Base-by-base conservation (phyloP, 2,797 vertebrate genomes). In the Poecile montanus region DNA sequence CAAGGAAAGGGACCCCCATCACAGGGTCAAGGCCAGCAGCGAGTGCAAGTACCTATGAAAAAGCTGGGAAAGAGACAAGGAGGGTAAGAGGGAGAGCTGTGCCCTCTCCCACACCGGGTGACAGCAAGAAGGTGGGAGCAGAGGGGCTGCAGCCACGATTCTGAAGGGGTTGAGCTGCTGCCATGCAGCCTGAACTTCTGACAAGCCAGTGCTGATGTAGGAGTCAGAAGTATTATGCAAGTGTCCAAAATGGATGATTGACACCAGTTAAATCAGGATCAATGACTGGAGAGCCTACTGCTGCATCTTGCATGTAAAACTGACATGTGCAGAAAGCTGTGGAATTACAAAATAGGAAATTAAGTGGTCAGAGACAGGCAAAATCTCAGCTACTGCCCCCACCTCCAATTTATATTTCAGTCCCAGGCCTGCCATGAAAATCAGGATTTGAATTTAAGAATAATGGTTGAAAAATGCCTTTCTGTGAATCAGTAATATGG, bases 21-120 rank as follows among this genome's bases (percentile, higher is more conserved):
- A 5, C 0, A 6, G 3, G 60, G 54, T 16, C 17, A 27, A 44
- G 32, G 45, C 45, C 50, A 63, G n/a, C 21, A 45, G 60, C 0
- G 3, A 54, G 29, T 27, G 21, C 14, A 40, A 36, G 8, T 3
- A 17, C 1, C 6, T 12, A 2, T 1, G 17, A 20, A 7, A 76
- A 72, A 47, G 1, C 29, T n/a, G 53, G 42, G 30, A 29, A 47
- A 54, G 45, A 57, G 56, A 29, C 8, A 22, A n/a, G 11, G 7
- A 21, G 25, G 9, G 13, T 38, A 5, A 26, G 14, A 54, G 30
- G n/a, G 26, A 71, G 72, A 44, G 6, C 14, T 12, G 30, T 47
- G n/a, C 40, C 4, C 2, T 13, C 14, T 60, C 22, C 50, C 29
- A 13, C 9, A 0, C 3, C 0, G 6, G 23, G 36, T 11, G 16